Base-by-base conservation (phyloP, 2,888 invertebrate species). In the Mythimna vitellina region DNA sequence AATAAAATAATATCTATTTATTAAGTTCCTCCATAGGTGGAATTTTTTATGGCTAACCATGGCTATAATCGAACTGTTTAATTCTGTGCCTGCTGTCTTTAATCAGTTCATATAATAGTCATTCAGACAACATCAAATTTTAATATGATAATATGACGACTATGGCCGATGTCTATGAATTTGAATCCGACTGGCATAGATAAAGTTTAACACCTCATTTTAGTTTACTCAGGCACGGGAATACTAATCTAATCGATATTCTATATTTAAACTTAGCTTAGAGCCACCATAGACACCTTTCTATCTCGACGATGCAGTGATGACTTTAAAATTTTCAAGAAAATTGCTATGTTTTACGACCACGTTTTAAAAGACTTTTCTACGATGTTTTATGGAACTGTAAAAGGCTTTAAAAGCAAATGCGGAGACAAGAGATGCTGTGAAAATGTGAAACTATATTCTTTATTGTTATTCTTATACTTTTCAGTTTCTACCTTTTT, bases 211-310 rank as follows among this genome's bases (percentile, higher is more conserved):
- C 60, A 71, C 63, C 56, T 70, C 49, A 22, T 51, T 69, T 22
- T 22, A 53, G 65, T 83, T 83, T 83, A 57, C 71, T 66, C 67
- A 83, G 65, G 81, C 8, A 75, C 61, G 32, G 29, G 63, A 63
- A 25, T 82, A 81, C 54, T 69, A 78, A 83, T 74, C 75, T 80
- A 74, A 80, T 83, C 80, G 58, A 70, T 63, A 60, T 74, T 80
- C 57, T 61, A 25, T 75, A 42, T 60, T 63, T 63, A 72, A 51
- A 75, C 25, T 51, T 42, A 71, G n/a, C 74, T 42, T 57, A 49
- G 20, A 64, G 46, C 2, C 38, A 51, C 20, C 20, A 51, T 64
- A 58, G 57, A 67, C 29, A 42, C 53, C 46, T 58, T 71, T 17
- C 54, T 32, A 76, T 53, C 38, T 70, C 25, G 46, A 46, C 10